These are phyloP conservation scores for Ennomos fuscantarius DNA, from an alignment of 2,888 invertebrate species.

Conservation along the genomic window DNA sequence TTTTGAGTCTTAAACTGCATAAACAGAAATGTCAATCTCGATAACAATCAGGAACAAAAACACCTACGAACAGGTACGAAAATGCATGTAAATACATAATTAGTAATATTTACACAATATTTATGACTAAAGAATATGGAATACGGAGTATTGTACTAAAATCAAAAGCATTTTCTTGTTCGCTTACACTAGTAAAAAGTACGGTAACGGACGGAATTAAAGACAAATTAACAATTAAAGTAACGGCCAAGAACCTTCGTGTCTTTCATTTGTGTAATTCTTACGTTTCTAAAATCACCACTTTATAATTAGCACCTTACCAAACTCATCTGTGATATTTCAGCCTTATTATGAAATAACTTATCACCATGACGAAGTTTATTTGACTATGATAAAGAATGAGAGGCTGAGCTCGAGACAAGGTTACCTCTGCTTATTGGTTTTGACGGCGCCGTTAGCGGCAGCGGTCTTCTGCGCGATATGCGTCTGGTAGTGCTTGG, in stretches of 20 bases:
- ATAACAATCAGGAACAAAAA: slow-evolving; percentile 51
- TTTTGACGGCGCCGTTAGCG: slow-evolving; percentile 86
- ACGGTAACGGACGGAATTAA: slow-evolving; percentile 84
- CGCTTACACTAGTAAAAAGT: slow-evolving; percentile 76
- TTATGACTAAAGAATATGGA: slow-evolving; percentile 38
- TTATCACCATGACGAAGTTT: slow-evolving; percentile 76
- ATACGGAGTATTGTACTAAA: slow-evolving; percentile 51
- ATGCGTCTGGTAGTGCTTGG: slow-evolving; percentile 97
- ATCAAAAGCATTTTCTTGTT: slow-evolving; percentile 67
- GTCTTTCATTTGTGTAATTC: slow-evolving; percentile 63
- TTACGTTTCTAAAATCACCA: slow-evolving; percentile 73
- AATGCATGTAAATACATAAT: slow-evolving; percentile 57
- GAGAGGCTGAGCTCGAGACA: slow-evolving; percentile 39
- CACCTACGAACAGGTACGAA: slow-evolving; percentile 54
- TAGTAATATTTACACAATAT: slow-evolving; percentile 40
- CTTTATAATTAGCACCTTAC: slow-evolving; percentile 80
- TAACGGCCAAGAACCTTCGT: slow-evolving; percentile 67
- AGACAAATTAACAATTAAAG: slow-evolving; percentile 80
- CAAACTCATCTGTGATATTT: slow-evolving; percentile 81
- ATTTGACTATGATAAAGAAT: slow-evolving; percentile 72
- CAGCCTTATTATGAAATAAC: slow-evolving; percentile 77
- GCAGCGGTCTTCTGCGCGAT: slow-evolving; percentile 93
- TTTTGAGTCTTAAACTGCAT: slow-evolving; percentile 10
- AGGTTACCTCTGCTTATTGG: slow-evolving; percentile 82
- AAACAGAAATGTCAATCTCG: slow-evolving; percentile 16